Evolutionary conservation across 2,888 invertebrate species (phyloP).

Genomic region (Acleris sparsana): DNA sequence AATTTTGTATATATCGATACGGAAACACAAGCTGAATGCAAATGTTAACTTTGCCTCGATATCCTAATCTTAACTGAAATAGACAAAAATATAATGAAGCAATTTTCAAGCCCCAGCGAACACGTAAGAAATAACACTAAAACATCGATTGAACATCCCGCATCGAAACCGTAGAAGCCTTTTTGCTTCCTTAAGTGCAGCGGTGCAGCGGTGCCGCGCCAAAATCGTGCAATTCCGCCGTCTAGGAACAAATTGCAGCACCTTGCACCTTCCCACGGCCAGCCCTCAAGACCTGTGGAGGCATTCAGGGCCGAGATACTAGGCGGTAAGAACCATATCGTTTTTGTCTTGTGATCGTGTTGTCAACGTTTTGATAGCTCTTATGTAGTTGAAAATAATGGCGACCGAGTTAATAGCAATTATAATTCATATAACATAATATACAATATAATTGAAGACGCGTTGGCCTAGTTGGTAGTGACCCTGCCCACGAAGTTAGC

Average conservation of each 20-base stretch:
- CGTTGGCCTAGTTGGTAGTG: too few relatives aligned
- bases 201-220: constrained; percentile 45
- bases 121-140: constrained; percentile 37
- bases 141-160: constrained; percentile 43
- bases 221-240: constrained; percentile 56
- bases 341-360: too few relatives aligned
- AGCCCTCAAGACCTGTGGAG: not conserved
- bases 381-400: too few relatives aligned
- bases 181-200: constrained; percentile 54
- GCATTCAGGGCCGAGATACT: too few relatives aligned
- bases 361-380: too few relatives aligned
- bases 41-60: not conserved
- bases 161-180: constrained; percentile 50
- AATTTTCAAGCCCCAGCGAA: not conserved
- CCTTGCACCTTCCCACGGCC: constrained; percentile 66
- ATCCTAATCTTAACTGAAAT: not conserved
- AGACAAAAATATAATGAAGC: constrained; percentile 21
- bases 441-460: too few relatives aligned
- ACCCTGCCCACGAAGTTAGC: too few relatives aligned
- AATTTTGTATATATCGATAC: too few relatives aligned
- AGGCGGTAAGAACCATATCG: too few relatives aligned
- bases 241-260: constrained; percentile 65
- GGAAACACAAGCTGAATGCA: not conserved
- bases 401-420: too few relatives aligned
- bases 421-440: too few relatives aligned